Percentiles rank a stretch among this genome's conserved stretches.
These are phyloP conservation scores for Zalophus californianus DNA, from an alignment of 2,797 vertebrate species.

Conservation along the genomic window DNA sequence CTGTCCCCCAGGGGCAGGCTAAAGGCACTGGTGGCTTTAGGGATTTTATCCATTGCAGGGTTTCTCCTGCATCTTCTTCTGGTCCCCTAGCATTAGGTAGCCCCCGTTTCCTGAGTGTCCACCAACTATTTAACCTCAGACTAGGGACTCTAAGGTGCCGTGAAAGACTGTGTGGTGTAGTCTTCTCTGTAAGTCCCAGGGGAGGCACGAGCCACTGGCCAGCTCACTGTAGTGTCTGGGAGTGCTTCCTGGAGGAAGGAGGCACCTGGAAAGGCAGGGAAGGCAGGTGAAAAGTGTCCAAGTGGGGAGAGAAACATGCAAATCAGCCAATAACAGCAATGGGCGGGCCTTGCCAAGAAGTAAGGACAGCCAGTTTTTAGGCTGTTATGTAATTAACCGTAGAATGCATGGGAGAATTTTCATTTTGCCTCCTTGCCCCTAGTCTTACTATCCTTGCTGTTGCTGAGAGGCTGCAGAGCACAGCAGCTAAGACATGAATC, in stretches of 20 bases:
- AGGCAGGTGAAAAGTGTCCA: neutral
- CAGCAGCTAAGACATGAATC: neutral
- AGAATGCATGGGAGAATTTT: neutral
- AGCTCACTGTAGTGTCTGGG: neutral
- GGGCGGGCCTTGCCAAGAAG: neutral
- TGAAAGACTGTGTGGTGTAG: neutral
- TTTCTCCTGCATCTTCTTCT: neutral
- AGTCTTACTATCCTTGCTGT: neutral
- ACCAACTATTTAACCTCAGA: neutral
- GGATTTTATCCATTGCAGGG: neutral
- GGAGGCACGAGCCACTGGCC: neutral
- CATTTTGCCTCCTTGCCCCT: neutral
- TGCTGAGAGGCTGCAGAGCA: neutral
- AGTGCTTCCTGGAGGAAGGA: neutral
- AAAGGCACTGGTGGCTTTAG: too few species aligned
- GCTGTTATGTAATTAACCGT: neutral
- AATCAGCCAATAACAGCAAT: neutral
- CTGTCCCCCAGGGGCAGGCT: neutral
- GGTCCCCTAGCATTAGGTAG: neutral
- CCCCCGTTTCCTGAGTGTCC: neutral
- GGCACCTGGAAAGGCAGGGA: neutral
- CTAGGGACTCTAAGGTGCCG: neutral
- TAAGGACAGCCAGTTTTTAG: neutral
- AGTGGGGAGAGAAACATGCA: neutral
- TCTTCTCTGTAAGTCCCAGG: neutral